Percentiles rank a stretch among this genome's conserved stretches.
phyloP scores from a whole-genome alignment of 2,113 vertebrate genomes.

The Daphoenositta chrysoptera region DNA sequence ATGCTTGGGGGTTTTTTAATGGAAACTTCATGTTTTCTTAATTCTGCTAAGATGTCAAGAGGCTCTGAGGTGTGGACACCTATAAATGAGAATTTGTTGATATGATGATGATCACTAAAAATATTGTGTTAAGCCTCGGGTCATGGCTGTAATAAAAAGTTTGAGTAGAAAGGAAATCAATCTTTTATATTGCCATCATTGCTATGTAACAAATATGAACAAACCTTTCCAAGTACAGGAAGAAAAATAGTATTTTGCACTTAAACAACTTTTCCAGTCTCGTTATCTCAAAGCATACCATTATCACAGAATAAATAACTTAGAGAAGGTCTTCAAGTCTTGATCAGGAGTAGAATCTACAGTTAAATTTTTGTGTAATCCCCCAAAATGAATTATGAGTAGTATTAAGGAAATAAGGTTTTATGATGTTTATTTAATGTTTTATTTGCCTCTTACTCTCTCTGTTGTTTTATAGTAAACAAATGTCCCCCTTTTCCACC shows the following conservation, averaged over 20 bases:
- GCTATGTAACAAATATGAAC: background rate
- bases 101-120: background rate
- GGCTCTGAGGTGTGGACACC: background rate
- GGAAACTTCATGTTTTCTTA: background rate
- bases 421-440: background rate
- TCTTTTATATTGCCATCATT: background rate
- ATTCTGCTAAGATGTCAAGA: background rate
- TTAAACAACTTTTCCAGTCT: background rate
- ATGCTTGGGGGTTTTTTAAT: background rate
- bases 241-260: background rate
- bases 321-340: background rate
- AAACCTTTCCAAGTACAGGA: background rate
- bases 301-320: background rate
- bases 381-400: background rate
- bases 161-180: background rate
- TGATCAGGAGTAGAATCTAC: background rate
- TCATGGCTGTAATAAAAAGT: background rate
- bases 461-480: background rate
- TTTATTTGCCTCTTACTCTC: background rate
- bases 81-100: conserved; percentile 7
- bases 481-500: background rate
- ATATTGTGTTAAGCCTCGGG: background rate
- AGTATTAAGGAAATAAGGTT: background rate
- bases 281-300: background rate
- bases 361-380: background rate